These are phyloP conservation scores for Pogonophryne albipinna DNA, from an alignment of 2,797 vertebrate species.

Conservation along the genomic window DNA sequence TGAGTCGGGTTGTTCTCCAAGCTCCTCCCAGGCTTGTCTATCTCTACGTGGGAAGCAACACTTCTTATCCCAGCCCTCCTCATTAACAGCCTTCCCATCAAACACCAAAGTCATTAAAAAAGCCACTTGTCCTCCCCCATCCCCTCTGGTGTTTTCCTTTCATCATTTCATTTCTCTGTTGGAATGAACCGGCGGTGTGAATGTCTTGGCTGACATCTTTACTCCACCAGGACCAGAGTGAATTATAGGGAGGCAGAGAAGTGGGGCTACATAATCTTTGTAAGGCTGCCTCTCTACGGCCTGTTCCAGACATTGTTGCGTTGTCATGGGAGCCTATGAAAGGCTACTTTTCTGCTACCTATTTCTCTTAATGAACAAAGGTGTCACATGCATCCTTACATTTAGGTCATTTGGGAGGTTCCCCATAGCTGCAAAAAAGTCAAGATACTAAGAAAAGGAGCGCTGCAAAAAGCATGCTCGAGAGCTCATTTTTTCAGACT, in stretches of 20 bases:
- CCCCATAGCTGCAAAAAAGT: constrained; percentile 70
- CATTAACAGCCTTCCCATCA: constrained; percentile 81
- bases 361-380: constrained; percentile 85
- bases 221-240: constrained; percentile 78
- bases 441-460: constrained; percentile 81
- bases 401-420: constrained; percentile 80
- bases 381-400: constrained; percentile 81
- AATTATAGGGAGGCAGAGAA: constrained; percentile 78
- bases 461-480: constrained; percentile 57
- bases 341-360: constrained; percentile 69
- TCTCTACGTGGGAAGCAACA: constrained; percentile 70
- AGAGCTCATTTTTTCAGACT: constrained; percentile 46
- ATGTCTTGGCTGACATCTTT: constrained; percentile 76
- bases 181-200: constrained; percentile 59
- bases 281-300: constrained; percentile 66
- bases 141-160: constrained; percentile 78
- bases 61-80: constrained; percentile 77
- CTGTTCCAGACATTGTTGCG: constrained; percentile 53
- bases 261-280: constrained; percentile 70
- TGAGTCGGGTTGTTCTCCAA: constrained; percentile 48
- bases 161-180: constrained; percentile 69
- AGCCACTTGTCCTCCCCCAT: constrained; percentile 74
- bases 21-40: constrained; percentile 67
- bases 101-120: constrained; percentile 79
- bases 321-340: constrained; percentile 76